Base-by-base conservation (phyloP, 2,797 vertebrate genomes). In the Pseudocheirus occidentalis region DNA sequence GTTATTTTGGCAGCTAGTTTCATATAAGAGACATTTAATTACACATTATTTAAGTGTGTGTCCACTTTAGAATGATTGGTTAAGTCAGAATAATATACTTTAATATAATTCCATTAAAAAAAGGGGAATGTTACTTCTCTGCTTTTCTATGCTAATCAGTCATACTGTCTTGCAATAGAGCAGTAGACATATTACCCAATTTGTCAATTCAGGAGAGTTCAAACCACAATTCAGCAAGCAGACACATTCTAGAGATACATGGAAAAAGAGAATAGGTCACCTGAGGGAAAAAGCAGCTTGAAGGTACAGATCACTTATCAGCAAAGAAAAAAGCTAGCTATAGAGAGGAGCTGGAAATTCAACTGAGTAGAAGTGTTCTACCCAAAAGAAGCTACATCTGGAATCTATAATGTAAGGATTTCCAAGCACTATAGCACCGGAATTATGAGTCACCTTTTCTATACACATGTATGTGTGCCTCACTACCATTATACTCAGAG, bases 1-100 rank as follows among this genome's bases (percentile, higher is more conserved):
- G 52, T 91, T 93, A 95, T 93, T 90, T 92, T 93, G 34, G 27
- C 92, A 95, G 62, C n/a, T 95, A 95, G 24, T 34, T 91, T 94
- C 57, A 94, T 94, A 28, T 57, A 52, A 96, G 90, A 95, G 92
- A 55, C 40, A 55, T 94, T 55, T 91, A 55, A 54, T 91, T 55
- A 92, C 54, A 57, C 54, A 90, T 92, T 87, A 62, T 90, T 94
- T 90, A 94, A 92, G 53, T 92, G 52, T 54, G 5, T 73, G 11
- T 40, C 3, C 21, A n/a, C n/a, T n/a, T 73, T 73, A 73, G 66
- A 40, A 18, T 73, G 18, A n/a, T n/a, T n/a, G 62, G n/a, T 73
- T 40, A 40, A 73, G 18, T 18, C n/a, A 73, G n/a, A 73, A 73
- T 73, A 73, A n/a, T 40, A 73, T 40, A 66, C 16, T 66, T 66